Evolutionary conservation across 2,797 vertebrate genomes (phyloP).

Genomic region (Ibycter americanus): DNA sequence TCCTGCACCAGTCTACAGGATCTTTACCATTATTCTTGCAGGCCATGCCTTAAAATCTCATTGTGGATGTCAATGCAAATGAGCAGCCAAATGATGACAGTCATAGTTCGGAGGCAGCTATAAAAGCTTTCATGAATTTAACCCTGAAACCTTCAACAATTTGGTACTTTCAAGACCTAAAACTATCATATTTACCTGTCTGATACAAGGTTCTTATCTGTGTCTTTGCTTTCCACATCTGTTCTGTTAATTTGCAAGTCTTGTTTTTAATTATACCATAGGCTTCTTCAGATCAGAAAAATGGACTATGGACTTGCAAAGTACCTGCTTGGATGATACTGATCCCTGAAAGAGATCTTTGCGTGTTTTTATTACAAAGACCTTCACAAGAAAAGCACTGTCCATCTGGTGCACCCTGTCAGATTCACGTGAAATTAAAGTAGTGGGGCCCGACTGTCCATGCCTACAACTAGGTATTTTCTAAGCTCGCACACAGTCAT

Average conservation of each 20-base stretch:
- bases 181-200: fast-evolving
- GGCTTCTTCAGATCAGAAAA: background rate
- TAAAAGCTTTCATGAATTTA: background rate
- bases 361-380: too few species aligned
- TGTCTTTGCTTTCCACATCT: background rate
- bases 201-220: fast-evolving
- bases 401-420: too few species aligned
- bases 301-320: background rate
- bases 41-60: background rate
- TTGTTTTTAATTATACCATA: background rate
- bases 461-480: background rate
- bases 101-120: background rate
- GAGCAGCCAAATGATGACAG: background rate
- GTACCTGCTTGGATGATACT: fast-evolving
- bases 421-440: background rate
- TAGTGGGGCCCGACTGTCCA: background rate
- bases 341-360: background rate
- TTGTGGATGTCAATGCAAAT: background rate
- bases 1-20: background rate
- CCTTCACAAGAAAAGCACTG: background rate
- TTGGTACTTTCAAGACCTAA: background rate
- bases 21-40: background rate
- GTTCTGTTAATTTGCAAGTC: background rate
- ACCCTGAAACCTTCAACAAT: background rate
- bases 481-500: background rate